Percentiles rank a stretch among this genome's conserved stretches.
These are phyloP conservation scores for Hydropotes inermis DNA, from an alignment of 2,113 vertebrate genomes.

Conservation along the genomic window DNA sequence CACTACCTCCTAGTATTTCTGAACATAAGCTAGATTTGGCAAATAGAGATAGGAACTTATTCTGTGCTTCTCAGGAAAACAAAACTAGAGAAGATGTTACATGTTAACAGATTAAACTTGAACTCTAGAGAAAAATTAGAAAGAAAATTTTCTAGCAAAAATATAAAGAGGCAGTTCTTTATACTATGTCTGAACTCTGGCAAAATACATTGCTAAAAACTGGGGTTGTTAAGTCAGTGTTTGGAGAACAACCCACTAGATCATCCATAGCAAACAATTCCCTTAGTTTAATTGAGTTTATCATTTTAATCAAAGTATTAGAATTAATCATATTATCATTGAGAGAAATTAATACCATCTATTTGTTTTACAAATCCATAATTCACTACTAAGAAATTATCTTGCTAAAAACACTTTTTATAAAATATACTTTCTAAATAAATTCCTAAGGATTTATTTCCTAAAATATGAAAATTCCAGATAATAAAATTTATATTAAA, in stretches of 20 bases:
- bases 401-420: background rate
- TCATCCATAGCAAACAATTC: background rate
- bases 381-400: background rate
- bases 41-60: background rate
- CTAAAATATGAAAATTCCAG: background rate
- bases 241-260: background rate
- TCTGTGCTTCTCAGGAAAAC: background rate
- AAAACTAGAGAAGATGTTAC: background rate
- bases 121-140: background rate
- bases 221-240: background rate
- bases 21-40: background rate
- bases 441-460: background rate
- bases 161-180: background rate
- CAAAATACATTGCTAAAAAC: background rate
- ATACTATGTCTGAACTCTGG: background rate
- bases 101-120: background rate
- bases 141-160: background rate
- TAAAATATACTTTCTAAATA: background rate
- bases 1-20: background rate
- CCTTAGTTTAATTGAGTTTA: background rate
- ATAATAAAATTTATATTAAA: background rate
- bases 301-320: background rate
- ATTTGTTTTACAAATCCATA: background rate
- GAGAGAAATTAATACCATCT: background rate
- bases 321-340: background rate